These are phyloP conservation scores for Cygnus buccinator DNA, from an alignment of 2,113 vertebrate species.

Conservation along the genomic window DNA sequence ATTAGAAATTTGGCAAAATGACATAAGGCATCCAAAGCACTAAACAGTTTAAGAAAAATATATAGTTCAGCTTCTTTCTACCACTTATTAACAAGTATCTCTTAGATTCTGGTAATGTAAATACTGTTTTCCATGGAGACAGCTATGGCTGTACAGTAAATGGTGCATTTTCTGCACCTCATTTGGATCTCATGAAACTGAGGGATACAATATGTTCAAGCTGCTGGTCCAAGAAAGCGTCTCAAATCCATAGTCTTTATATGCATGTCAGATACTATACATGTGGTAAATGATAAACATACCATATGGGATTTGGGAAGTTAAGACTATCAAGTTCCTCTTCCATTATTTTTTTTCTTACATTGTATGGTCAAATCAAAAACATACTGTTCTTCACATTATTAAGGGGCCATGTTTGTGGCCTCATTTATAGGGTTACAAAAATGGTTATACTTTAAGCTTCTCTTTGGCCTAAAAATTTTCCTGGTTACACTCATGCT, in stretches of 20 bases:
- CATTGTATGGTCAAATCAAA: constrained; percentile 54
- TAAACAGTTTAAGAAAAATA: background rate
- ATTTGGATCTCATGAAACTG: constrained; percentile 1
- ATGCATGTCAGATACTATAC: constrained; percentile 30
- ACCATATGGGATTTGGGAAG: constrained; percentile 45
- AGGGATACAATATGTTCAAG: background rate
- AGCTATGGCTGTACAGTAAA: background rate
- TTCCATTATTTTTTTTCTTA: constrained; percentile 53
- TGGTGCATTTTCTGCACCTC: constrained; percentile 11
- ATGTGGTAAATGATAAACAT: constrained; percentile 61
- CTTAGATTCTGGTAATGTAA: background rate
- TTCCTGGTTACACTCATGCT: constrained; percentile 49
- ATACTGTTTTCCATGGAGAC: background rate
- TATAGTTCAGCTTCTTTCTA: background rate
- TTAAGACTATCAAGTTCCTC: constrained; percentile 27
- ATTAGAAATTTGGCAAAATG: background rate
- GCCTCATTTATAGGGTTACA: constrained; percentile 31
- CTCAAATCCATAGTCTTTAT: constrained; percentile 23
- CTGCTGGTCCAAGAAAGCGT: background rate
- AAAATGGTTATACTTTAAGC: background rate
- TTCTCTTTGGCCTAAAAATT: constrained; percentile 46
- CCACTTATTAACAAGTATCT: background rate
- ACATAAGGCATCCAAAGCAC: background rate
- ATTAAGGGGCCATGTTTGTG: constrained; percentile 35
- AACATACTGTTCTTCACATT: constrained; percentile 36